phyloP scores from a whole-genome alignment of 2,888 invertebrate species.

The Athalia cordata region DNA sequence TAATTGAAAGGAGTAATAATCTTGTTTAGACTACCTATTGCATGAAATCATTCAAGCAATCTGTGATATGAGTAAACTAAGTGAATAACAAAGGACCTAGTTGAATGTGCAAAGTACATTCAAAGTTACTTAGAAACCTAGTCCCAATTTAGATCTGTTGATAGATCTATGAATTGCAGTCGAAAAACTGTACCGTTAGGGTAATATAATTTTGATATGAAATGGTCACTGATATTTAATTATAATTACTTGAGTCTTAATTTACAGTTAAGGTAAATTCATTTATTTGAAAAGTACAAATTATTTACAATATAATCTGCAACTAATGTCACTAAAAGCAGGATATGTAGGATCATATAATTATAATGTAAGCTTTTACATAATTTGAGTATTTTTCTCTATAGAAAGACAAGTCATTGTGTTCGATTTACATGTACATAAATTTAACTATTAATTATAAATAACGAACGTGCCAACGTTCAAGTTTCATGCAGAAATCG shows the following conservation, averaged over 20 bases:
- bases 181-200: no score
- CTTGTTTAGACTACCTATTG: background rate
- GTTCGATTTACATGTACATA: conserved; percentile 10
- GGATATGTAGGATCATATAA: conserved; percentile 42
- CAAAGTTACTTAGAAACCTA: no score
- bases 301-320: conserved; percentile 45
- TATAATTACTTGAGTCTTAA: background rate
- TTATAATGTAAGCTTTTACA: conserved; percentile 33
- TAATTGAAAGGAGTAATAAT: background rate
- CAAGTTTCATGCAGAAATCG: background rate
- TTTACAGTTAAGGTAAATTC: conserved; percentile 45
- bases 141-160: no score
- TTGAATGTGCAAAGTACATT: no score
- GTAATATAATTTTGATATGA: no score
- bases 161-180: no score
- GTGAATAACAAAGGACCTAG: no score
- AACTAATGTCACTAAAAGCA: conserved; percentile 41
- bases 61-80: no score
- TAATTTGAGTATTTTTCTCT: conserved; percentile 41
- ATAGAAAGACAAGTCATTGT: conserved; percentile 33
- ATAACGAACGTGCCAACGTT: conserved; percentile 13
- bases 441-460: conserved; percentile 22
- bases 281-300: conserved; percentile 49
- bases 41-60: background rate
- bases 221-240: background rate